Percentiles rank a stretch among this genome's conserved stretches.
These are phyloP conservation scores for Boleophthalmus pectinirostris DNA, from an alignment of 2,113 vertebrate genomes.

Conservation along the genomic window DNA sequence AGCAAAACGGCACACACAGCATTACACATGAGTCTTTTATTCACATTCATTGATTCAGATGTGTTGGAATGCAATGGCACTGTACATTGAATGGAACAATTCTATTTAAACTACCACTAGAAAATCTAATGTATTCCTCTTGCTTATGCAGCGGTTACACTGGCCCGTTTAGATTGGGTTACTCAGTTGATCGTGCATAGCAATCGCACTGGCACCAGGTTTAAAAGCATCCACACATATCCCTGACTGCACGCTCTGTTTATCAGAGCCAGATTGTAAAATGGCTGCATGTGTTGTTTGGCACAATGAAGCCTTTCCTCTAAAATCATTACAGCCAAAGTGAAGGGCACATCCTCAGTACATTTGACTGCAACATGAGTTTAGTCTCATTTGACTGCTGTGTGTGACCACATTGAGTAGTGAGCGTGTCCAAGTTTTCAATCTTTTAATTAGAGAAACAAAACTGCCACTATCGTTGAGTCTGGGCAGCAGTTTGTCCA, in stretches of 20 bases:
- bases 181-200: neutral
- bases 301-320: constrained; percentile 24
- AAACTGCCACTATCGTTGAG: constrained; percentile 7
- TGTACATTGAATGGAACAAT: no score
- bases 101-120: no score
- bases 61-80: no score
- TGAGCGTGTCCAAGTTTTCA: neutral
- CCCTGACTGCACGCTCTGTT: constrained; percentile 9
- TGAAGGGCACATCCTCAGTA: constrained; percentile 44
- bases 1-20: no score
- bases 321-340: constrained; percentile 39
- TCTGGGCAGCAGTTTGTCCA: constrained; percentile 12
- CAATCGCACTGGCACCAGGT: neutral
- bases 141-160: neutral
- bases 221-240: neutral
- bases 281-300: constrained; percentile 19
- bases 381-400: neutral
- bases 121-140: neutral
- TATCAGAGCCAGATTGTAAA: constrained; percentile 15
- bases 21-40: no score
- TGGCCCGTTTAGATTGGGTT: neutral
- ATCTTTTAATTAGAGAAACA: neutral
- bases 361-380: constrained; percentile 17
- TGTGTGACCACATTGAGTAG: neutral
- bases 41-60: no score